Evolutionary conservation across 2,888 invertebrate species (phyloP).

Genomic region (Ditylenchus weischeri): DNA sequence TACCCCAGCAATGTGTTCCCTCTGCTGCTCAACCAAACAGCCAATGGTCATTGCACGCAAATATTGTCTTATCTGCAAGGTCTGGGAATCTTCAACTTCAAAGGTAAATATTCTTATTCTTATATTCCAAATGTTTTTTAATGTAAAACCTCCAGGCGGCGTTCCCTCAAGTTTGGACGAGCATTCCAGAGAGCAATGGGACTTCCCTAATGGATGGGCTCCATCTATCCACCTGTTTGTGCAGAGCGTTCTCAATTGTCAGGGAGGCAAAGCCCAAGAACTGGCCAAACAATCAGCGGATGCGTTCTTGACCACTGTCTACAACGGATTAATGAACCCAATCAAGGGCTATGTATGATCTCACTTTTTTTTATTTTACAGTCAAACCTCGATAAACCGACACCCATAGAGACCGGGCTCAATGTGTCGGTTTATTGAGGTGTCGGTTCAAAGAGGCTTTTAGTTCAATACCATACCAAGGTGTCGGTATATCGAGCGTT

Average conservation of each 20-base stretch:
- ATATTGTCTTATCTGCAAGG: constrained; percentile 37
- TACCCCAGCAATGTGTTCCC: constrained; percentile 67
- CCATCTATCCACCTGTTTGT: constrained; percentile 46
- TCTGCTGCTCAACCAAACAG: constrained; percentile 66
- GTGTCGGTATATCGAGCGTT: too few relatives aligned
- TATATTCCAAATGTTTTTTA: background rate
- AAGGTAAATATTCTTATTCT: constrained; percentile 21
- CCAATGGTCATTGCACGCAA: constrained; percentile 14
- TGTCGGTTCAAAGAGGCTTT: too few relatives aligned
- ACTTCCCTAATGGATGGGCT: constrained; percentile 55
- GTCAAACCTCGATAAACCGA: too few relatives aligned
- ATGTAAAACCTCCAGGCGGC: constrained; percentile 40
- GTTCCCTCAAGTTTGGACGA: constrained; percentile 39
- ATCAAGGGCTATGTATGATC: constrained; percentile 27
- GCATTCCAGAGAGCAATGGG: constrained; percentile 49
- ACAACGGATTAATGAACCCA: constrained; percentile 41
- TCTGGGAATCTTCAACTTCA: constrained; percentile 33
- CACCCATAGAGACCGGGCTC: too few relatives aligned
- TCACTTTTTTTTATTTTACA: too few relatives aligned
- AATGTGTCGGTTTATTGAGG: too few relatives aligned
- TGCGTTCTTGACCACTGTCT: constrained; percentile 39
- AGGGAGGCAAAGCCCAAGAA: constrained; percentile 19
- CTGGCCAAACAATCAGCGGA: constrained; percentile 35
- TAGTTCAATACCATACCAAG: too few relatives aligned
- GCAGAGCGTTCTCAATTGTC: constrained; percentile 35